Percentiles rank a stretch among this genome's conserved stretches.
Evolutionary conservation across 2,888 invertebrate species (phyloP).

Genomic region (Phaonia tiefii): DNA sequence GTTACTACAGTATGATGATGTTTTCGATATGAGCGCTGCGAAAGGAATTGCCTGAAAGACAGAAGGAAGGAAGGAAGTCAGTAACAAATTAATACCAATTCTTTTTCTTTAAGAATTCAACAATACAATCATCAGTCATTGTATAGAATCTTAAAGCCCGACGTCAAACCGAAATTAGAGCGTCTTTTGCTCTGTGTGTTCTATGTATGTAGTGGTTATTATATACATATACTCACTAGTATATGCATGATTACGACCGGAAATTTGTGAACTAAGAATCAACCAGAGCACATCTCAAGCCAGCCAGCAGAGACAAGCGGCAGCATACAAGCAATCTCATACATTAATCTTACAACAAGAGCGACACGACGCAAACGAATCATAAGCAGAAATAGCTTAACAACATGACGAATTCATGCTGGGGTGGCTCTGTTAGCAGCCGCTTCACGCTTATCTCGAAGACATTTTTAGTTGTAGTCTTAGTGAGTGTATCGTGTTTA

Average conservation of each 20-base stretch:
- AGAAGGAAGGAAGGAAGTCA: slow-evolving; percentile 18
- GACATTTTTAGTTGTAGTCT: slow-evolving; percentile 55
- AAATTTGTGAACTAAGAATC: slow-evolving; percentile 67
- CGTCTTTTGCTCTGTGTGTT: slow-evolving; percentile 58
- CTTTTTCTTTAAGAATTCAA: not conserved
- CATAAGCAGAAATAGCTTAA: slow-evolving; percentile 53
- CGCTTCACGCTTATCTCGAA: slow-evolving; percentile 68
- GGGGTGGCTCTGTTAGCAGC: slow-evolving; percentile 64
- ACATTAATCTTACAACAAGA: slow-evolving; percentile 31
- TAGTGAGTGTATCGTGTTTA: slow-evolving; percentile 62
- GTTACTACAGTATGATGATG: not conserved
- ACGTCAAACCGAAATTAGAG: slow-evolving; percentile 59
- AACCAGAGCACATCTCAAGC: slow-evolving; percentile 29
- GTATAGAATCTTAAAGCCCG: slow-evolving; percentile 31
- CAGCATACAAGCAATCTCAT: slow-evolving; percentile 23
- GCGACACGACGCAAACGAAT: slow-evolving; percentile 13
- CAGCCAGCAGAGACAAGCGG: slow-evolving; percentile 29
- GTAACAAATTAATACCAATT: not conserved
- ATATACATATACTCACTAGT: slow-evolving; percentile 1
- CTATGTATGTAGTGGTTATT: slow-evolving; percentile 29
- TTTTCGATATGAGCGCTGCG: not conserved
- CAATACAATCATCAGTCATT: slow-evolving; percentile 1
- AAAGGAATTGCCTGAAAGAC: not conserved
- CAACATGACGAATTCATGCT: slow-evolving; percentile 67
- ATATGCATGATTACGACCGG: slow-evolving; percentile 68